Evolutionary conservation across 2,113 vertebrate genomes (phyloP), one percentile per base, ranked within the genome.

Genomic region (Smithornis capensis): DNA sequence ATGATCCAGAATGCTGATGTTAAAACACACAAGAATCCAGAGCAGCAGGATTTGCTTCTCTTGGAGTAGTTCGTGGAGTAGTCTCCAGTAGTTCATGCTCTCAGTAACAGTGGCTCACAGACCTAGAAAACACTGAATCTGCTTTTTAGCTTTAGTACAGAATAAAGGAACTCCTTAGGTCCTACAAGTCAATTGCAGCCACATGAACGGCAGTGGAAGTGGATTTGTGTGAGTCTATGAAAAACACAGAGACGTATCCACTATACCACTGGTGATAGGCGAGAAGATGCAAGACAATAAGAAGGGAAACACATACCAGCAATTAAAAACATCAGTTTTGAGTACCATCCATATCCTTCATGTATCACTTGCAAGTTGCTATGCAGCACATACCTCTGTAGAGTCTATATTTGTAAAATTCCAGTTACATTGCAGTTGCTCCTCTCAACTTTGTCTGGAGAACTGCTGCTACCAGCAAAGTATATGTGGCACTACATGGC

Each of bases 1-100:
- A 31, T 27, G 28, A 62, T 28, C 17, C 25, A 65, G 22, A 14
- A 80, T 0, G 2, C 8, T 37, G 67, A 4, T 0, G 0, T 24
- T 42, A 78, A 90, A 67, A 71, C 7, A 71, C 17, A 37, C 5
- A 27, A 47, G 40, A 68, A 19, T 9, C 25, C 37, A 57, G 42
- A 74, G 1, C 9, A 70, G 37, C 4, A 49, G 25, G 23, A 80
- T 52, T 42, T 69, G 24, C 50, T 74, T 45, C 37, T 60, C 49
- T 77, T 35, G 19, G 22, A 27, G 10, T 0, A n/a, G n/a, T n/a
- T n/a, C n/a, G n/a, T n/a, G n/a, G n/a, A n/a, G n/a, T n/a, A n/a
- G n/a, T n/a, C 33, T 56, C 45, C 0, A 0, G 10, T 19, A 79
- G 2, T 59, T 24, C 28, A 44, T 4, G 3, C 16, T 68, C 28